Conservation (phyloP, 2,888 invertebrate genomes). For the Tyria jacobaeae region DNA sequence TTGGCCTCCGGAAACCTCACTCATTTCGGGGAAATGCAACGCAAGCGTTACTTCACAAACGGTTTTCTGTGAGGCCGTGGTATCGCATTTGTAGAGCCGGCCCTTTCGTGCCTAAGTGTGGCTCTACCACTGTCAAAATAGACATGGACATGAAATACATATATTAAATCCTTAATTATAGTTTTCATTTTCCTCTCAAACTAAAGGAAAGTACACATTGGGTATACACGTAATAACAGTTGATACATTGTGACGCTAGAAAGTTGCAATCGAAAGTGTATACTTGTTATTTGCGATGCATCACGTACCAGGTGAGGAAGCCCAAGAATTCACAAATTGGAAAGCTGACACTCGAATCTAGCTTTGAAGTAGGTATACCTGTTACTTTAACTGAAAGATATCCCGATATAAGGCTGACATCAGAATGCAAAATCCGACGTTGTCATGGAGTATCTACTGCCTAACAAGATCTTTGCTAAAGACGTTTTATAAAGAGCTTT, state of each 20-base stretch:
- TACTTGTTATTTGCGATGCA: constrained; percentile 60
- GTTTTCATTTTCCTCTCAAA: constrained; percentile 9
- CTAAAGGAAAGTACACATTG: constrained; percentile 14
- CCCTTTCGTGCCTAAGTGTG: too few species aligned
- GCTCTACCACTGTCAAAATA: too few species aligned
- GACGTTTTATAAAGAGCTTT: too few species aligned
- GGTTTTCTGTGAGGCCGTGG: too few species aligned
- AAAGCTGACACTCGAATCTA: constrained; percentile 36
- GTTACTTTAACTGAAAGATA: constrained; percentile 10
- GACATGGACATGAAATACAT: neutral
- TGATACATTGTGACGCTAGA: constrained; percentile 61
- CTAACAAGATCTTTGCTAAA: neutral
- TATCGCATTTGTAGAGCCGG: too few species aligned
- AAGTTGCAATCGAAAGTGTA: constrained; percentile 71
- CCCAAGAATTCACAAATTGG: constrained; percentile 51
- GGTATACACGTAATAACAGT: constrained; percentile 62
- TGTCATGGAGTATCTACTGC: neutral
- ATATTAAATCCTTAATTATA: neutral
- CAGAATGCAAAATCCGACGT: neutral
- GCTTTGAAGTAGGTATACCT: constrained; percentile 17
- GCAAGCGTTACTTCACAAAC: too few species aligned
- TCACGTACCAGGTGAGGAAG: constrained; percentile 49
- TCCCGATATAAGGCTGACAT: neutral
- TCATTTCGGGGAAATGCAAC: too few species aligned
- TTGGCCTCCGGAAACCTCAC: too few species aligned